Base-by-base conservation (phyloP, 2,797 vertebrate species). In the Hippocampus kuda region DNA sequence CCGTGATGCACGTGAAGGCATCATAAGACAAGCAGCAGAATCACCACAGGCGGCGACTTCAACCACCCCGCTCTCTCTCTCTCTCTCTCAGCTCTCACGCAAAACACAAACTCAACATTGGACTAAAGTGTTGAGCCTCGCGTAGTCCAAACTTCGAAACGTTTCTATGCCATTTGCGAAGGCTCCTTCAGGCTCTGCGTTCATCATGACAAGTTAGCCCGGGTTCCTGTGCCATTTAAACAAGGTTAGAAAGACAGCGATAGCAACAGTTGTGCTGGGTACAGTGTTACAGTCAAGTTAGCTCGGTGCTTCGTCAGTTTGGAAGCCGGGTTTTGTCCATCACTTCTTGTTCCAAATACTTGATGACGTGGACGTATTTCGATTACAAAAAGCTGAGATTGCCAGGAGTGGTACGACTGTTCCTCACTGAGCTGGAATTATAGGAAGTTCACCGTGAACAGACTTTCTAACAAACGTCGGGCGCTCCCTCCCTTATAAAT, bases 1-100 rank as follows among this genome's bases (percentile, higher is more conserved):
- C 24, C 59, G 8, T 42, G 18, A 49, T 9, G 76, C 7, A 57
- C 70, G 0, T 79, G 83, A 89, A 87, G 0, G 80, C 81, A 66
- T 44, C 85, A 71, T 4, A 4, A 51, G 42, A 68, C 20, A 68
- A 7, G 66, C 65, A 0, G 22, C 61, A 70, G 73, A 66, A 7
- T 70, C 75, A 46, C 54, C 3, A 7, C 77, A 74, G 77, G 82
- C 82, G 77, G 82, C 22, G 83, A 81, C 79, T 84, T 78, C 12
- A 83, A 74, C 70, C 26, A 34, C 59, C 59, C 34, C 12, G 6
- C 22, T 8, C 38, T 7, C 51, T 75, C 62, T 73, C 67, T 34
- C 4, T 16, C 4, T 20, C 49, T 11, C 53, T 56, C 54, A 24
- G 54, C 54, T 59, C 15, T 59, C 57, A 27, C 26, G 7, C 27